These are phyloP conservation scores for Leucania comma DNA, from an alignment of 2,888 invertebrate genomes.

Conservation along the genomic window DNA sequence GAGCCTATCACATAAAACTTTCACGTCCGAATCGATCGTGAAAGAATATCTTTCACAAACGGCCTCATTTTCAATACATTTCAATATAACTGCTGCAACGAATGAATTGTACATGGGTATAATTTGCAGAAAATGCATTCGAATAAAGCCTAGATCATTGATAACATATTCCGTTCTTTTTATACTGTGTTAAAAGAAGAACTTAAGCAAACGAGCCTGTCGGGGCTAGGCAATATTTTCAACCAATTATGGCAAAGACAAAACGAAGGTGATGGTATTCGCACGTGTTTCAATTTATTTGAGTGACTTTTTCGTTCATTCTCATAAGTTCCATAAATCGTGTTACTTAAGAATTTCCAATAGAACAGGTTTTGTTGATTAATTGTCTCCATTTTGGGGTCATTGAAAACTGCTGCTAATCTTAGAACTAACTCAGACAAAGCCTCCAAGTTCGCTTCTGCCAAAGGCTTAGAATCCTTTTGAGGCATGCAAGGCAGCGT, in stretches of 20 bases:
- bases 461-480: constrained; percentile 32
- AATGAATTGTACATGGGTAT: constrained; percentile 59
- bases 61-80: constrained; percentile 54
- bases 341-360: constrained; percentile 13
- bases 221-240: constrained; percentile 38
- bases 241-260: constrained; percentile 44
- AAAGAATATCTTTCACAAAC: constrained; percentile 52
- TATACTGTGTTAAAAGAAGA: constrained; percentile 40
- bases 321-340: not conserved
- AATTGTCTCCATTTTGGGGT: constrained; percentile 20
- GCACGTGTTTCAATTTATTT: constrained; percentile 24
- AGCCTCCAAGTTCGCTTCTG: constrained; percentile 28
- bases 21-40: constrained; percentile 26
- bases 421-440: constrained; percentile 35
- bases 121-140: constrained; percentile 58
- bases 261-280: constrained; percentile 28
- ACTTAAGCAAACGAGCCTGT: constrained; percentile 30
- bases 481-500: constrained; percentile 22
- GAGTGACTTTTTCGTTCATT: constrained; percentile 10
- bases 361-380: constrained; percentile 25
- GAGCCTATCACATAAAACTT: constrained; percentile 33
- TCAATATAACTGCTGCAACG: constrained; percentile 47
- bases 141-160: constrained; percentile 50
- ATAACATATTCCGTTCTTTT: constrained; percentile 59
- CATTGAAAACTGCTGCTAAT: constrained; percentile 30